phyloP scores from a whole-genome alignment of 1,140 invertebrate genomes.

The Mercenaria mercenaria region DNA sequence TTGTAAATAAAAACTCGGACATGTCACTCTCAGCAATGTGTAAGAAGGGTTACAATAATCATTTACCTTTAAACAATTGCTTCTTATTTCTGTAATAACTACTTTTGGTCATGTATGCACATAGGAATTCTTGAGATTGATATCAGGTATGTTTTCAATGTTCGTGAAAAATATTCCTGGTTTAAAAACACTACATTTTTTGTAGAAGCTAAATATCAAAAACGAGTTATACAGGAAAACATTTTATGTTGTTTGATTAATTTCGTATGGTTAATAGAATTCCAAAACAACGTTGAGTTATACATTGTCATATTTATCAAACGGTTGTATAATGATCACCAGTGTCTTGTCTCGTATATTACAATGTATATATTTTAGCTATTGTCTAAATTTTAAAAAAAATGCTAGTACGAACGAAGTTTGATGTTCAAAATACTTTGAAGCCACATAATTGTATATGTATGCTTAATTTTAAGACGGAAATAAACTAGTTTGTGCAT shows the following conservation, averaged over 20 bases:
- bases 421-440: background rate
- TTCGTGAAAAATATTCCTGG: background rate
- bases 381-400: background rate
- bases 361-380: constrained; percentile 1
- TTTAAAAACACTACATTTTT: background rate
- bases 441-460: background rate
- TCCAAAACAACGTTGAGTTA: background rate
- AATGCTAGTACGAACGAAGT: background rate
- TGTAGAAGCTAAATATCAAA: background rate
- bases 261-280: background rate
- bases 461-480: background rate
- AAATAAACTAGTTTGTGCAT: too few relatives aligned
- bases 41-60: background rate
- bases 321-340: background rate
- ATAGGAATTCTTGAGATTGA: background rate
- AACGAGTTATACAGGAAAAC: background rate
- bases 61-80: background rate
- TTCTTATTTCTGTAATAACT: background rate
- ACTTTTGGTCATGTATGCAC: background rate
- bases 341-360: background rate
- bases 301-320: background rate
- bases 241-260: background rate
- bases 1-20: background rate
- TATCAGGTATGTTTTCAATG: background rate
- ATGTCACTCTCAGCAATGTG: background rate